These are phyloP conservation scores for Chiloscyllium plagiosum DNA, from an alignment of 2,113 vertebrate species.

Conservation along the genomic window DNA sequence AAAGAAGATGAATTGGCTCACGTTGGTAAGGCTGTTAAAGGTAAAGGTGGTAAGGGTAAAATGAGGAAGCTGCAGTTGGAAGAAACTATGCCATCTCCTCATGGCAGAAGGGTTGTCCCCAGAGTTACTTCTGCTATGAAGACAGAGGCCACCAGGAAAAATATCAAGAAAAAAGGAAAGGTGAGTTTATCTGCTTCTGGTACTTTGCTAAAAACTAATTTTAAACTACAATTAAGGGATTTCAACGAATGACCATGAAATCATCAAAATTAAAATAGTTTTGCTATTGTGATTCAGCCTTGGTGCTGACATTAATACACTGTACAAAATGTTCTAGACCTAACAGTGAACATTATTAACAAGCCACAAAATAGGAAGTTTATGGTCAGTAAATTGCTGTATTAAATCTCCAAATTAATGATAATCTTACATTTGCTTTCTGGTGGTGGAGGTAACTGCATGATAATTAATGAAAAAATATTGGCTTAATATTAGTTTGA, in stretches of 20 bases:
- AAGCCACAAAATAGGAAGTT: not conserved
- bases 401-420: not conserved
- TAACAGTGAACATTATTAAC: not conserved
- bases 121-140: constrained; percentile 84
- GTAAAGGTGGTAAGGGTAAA: constrained; percentile 63
- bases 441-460: not conserved
- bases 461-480: not conserved
- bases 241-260: too few relatives aligned
- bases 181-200: constrained; percentile 47
- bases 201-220: not conserved
- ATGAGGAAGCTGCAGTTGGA: constrained; percentile 61
- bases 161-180: constrained; percentile 67
- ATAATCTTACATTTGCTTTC: not conserved
- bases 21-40: constrained; percentile 56
- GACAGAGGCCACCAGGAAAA: constrained; percentile 76
- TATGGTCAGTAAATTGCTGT: not conserved
- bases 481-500: not conserved
- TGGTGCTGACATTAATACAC: not conserved
- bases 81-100: constrained; percentile 78
- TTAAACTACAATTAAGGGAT: not conserved
- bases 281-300: not conserved
- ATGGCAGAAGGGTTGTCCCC: constrained; percentile 75
- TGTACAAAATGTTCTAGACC: not conserved
- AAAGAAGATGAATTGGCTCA: constrained; percentile 53
- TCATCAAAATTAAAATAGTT: not conserved